Conservation (phyloP, 2,888 invertebrate genomes). For the Archips crataeganus region DNA sequence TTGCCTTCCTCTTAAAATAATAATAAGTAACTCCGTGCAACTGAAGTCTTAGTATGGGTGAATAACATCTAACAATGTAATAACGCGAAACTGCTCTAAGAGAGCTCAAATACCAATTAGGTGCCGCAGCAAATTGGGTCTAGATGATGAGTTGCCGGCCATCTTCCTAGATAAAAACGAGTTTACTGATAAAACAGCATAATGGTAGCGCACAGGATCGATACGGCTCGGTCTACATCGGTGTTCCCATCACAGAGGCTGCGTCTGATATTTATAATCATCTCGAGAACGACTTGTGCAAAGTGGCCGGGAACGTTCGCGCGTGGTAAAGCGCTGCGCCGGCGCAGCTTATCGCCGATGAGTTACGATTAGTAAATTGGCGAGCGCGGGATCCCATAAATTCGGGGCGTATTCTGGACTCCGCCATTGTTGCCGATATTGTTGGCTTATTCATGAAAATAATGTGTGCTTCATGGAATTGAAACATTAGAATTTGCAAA, state of each 20-base stretch:
- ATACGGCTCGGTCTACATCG: too few species aligned
- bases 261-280: constrained; percentile 42
- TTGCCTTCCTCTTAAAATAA: too few species aligned
- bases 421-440: constrained; percentile 13
- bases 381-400: constrained; percentile 77
- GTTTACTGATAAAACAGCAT: neutral
- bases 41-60: too few species aligned
- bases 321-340: constrained; percentile 39
- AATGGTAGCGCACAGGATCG: constrained; percentile 3
- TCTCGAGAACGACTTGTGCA: constrained; percentile 39
- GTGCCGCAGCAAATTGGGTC: neutral
- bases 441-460: too few species aligned
- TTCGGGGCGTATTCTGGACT: constrained; percentile 50
- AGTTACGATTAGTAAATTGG: constrained; percentile 81
- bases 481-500: too few species aligned
- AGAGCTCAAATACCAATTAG: neutral
- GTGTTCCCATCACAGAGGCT: neutral
- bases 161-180: neutral
- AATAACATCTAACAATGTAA: neutral
- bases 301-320: constrained; percentile 23
- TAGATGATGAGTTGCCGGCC: neutral
- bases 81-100: neutral
- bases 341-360: constrained; percentile 68
- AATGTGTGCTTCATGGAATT: too few species aligned
- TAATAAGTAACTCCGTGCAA: too few species aligned